Evolutionary conservation across 2,797 vertebrate species (phyloP).

Genomic region (Poecilia picta): DNA sequence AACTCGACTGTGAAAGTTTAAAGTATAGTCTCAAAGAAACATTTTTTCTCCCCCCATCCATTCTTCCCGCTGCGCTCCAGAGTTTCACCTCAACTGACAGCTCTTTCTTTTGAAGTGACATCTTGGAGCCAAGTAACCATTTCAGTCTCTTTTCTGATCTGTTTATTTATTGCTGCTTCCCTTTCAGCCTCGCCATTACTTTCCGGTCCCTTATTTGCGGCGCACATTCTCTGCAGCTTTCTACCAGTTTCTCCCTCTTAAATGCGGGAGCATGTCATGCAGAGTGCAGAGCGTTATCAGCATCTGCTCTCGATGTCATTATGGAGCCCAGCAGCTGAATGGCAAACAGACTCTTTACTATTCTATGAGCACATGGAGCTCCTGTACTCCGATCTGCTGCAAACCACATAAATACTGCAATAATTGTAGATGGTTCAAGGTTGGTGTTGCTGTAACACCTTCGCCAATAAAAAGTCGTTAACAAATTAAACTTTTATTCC

Average conservation of each 20-base stretch:
- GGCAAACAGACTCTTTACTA: background rate
- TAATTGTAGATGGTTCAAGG: background rate
- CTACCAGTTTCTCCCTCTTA: background rate
- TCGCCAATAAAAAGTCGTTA: background rate
- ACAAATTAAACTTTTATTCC: background rate
- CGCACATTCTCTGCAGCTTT: background rate
- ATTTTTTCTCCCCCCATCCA: background rate
- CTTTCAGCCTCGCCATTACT: constrained; percentile 8
- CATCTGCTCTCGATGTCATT: constrained; percentile 12
- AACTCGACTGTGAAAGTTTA: constrained; percentile 9
- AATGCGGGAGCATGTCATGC: background rate
- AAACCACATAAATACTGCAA: background rate
- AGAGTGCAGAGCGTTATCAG: constrained; percentile 16
- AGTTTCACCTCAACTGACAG: constrained; percentile 6
- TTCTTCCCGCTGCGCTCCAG: background rate
- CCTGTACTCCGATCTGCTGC: background rate
- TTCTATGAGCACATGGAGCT: background rate
- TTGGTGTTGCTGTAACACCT: background rate
- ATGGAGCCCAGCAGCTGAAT: constrained; percentile 7
- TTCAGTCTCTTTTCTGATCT: constrained; percentile 7
- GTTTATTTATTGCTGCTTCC: constrained; percentile 27
- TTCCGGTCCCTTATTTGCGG: background rate
- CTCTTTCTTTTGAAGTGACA: constrained; percentile 23
- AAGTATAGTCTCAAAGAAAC: background rate
- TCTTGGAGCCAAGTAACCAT: background rate